Evolutionary conservation across 1,140 invertebrate species (phyloP).

Genomic region (Camponotus floridanus): DNA sequence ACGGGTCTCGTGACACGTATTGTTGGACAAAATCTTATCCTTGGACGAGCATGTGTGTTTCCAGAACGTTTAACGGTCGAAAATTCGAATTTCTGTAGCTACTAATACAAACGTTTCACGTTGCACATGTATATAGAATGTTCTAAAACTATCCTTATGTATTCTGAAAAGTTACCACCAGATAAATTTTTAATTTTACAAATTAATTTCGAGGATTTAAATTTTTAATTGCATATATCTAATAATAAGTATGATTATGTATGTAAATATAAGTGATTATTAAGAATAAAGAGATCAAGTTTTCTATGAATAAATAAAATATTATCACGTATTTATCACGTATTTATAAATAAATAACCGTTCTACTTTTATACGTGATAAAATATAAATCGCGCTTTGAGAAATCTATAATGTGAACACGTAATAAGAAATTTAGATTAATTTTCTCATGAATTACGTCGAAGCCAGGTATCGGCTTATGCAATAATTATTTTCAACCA

Average conservation of each 20-base stretch:
- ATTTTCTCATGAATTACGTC: slow-evolving; percentile 9
- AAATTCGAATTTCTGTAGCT: too few species aligned
- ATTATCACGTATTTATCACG: not conserved
- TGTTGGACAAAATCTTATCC: too few species aligned
- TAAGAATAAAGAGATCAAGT: not conserved
- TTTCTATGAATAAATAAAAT: slow-evolving; percentile 3
- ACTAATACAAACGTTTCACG: too few species aligned
- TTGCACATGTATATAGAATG: too few species aligned
- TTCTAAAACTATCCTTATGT: not conserved
- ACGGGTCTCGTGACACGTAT: too few species aligned
- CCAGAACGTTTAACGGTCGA: too few species aligned
- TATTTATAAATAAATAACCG: too few species aligned
- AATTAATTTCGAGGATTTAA: not conserved
- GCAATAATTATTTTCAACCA: slow-evolving; percentile 27
- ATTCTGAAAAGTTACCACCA: not conserved
- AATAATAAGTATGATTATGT: not conserved
- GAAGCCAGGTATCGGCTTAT: slow-evolving; percentile 9
- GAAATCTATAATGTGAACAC: not conserved
- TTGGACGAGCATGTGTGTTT: too few species aligned
- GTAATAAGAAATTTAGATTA: slow-evolving; percentile 27
- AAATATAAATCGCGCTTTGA: slow-evolving; percentile 26
- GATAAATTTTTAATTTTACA: too few species aligned
- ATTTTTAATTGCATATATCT: not conserved
- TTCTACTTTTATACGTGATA: not conserved
- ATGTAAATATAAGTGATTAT: too few species aligned